A percentile compares a stretch with the other conserved stretches of the same genome.
These are phyloP conservation scores for Calcarius lapponicus DNA, from an alignment of 2,797 vertebrate genomes.

Conservation along the genomic window DNA sequence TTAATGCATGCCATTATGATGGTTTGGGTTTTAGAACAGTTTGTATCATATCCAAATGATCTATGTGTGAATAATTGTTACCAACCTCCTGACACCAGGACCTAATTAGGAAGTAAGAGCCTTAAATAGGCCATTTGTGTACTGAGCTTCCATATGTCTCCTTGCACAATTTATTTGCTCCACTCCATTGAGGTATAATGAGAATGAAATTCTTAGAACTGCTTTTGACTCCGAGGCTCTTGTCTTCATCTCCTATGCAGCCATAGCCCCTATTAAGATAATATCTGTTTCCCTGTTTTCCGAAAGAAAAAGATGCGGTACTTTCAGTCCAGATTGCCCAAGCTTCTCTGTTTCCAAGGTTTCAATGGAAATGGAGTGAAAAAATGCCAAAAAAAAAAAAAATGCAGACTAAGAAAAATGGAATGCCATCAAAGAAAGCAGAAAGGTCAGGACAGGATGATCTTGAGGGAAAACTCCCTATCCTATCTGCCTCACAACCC, in stretches of 20 bases:
- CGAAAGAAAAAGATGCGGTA: neutral
- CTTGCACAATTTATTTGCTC: constrained; percentile 50
- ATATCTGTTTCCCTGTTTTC: neutral
- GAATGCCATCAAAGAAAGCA: neutral
- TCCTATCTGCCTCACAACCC: neutral
- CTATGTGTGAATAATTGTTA: constrained; percentile 52
- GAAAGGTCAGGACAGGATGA: neutral
- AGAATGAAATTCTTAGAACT: constrained; percentile 33
- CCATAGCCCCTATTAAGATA: neutral
- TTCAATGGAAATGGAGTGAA: neutral
- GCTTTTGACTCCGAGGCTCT: constrained; percentile 24
- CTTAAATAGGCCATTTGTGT: constrained; percentile 46
- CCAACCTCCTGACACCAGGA: constrained; percentile 43
- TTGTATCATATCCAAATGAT: constrained; percentile 21
- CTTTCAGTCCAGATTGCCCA: neutral
- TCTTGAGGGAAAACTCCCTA: neutral
- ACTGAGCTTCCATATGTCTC: constrained; percentile 53
- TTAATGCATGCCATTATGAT: neutral
- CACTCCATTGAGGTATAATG: constrained; percentile 56
- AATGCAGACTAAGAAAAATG: neutral
- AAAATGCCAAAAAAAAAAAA: neutral
- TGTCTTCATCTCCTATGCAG: neutral
- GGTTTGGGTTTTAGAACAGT: constrained; percentile 9
- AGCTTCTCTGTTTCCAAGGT: neutral
- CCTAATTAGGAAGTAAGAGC: constrained; percentile 52